Percentiles rank a stretch among this genome's conserved stretches.
These are phyloP conservation scores for Abramis brama DNA, from an alignment of 2,113 vertebrate genomes.

Conservation along the genomic window DNA sequence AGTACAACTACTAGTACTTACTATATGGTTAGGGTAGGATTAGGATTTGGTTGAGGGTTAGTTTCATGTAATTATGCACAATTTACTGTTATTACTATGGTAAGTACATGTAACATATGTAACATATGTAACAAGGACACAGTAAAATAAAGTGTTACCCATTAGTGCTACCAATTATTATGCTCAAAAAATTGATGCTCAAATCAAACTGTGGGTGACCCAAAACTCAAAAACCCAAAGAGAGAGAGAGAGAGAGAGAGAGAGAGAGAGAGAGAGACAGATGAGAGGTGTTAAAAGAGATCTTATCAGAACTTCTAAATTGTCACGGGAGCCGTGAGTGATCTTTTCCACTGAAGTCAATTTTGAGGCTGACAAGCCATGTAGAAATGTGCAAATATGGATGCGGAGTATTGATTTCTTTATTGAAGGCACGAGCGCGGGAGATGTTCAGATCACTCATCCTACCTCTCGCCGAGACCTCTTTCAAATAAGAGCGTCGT, in stretches of 20 bases:
- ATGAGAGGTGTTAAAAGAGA: constrained; percentile 58
- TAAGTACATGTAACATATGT: too few species aligned
- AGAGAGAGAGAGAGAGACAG: constrained; percentile 33
- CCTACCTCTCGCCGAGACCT: constrained; percentile 50
- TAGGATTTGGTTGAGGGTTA: too few species aligned
- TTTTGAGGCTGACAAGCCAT: constrained; percentile 63
- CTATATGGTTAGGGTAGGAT: too few species aligned
- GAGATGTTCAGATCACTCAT: constrained; percentile 61
- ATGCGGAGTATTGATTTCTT: constrained; percentile 65
- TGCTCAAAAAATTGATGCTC: not conserved
- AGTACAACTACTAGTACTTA: too few species aligned
- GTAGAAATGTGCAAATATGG: constrained; percentile 67
- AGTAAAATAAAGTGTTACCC: too few species aligned
- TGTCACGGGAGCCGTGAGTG: constrained; percentile 54
- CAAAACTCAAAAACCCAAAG: not conserved
- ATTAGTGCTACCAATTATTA: not conserved
- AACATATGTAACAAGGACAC: too few species aligned
- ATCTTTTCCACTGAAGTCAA: constrained; percentile 66
- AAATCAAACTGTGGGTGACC: not conserved
- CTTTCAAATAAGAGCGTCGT: constrained; percentile 54
- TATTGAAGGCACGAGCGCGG: constrained; percentile 59
- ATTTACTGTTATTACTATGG: too few species aligned
- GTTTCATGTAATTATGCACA: too few species aligned
- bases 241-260: too few species aligned
- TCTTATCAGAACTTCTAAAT: constrained; percentile 62